Conservation (phyloP, 2,888 invertebrate species). For the Noctua janthe region DNA sequence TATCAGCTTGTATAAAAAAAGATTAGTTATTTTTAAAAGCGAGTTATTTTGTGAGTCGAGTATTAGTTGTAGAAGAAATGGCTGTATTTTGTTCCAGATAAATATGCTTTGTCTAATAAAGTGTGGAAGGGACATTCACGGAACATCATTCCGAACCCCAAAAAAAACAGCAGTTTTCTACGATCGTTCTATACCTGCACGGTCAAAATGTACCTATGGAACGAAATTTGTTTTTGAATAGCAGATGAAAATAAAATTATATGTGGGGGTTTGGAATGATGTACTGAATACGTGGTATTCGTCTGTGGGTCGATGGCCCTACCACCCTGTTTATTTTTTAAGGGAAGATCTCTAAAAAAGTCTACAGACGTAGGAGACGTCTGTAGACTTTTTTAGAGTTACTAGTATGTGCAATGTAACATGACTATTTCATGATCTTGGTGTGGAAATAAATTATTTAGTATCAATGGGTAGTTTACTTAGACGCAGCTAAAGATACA, state of each 20-base stretch:
- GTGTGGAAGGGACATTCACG: background rate
- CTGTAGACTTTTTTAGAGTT: background rate
- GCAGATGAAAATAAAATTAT: no score
- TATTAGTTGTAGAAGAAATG: background rate
- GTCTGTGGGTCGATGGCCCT: background rate
- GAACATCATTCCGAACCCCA: background rate
- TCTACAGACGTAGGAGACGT: no score
- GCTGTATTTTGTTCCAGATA: background rate
- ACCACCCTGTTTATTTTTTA: background rate
- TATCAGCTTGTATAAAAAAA: conserved; percentile 28
- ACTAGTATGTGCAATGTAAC: background rate
- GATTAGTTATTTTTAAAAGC: background rate
- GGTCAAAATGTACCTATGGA: background rate
- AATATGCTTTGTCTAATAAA: background rate
- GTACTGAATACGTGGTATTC: background rate
- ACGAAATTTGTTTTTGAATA: no score
- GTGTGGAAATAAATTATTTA: conserved; percentile 17
- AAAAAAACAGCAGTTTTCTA: background rate
- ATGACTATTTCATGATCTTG: conserved; percentile 21
- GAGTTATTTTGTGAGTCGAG: background rate
- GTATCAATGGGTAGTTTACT: background rate
- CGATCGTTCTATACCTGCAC: background rate
- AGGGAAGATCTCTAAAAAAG: no score
- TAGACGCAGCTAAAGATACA: conserved; percentile 25
- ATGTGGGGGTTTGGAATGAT: no score